Conservation (phyloP, 2,888 invertebrate genomes). For the Rutpela maculata region DNA sequence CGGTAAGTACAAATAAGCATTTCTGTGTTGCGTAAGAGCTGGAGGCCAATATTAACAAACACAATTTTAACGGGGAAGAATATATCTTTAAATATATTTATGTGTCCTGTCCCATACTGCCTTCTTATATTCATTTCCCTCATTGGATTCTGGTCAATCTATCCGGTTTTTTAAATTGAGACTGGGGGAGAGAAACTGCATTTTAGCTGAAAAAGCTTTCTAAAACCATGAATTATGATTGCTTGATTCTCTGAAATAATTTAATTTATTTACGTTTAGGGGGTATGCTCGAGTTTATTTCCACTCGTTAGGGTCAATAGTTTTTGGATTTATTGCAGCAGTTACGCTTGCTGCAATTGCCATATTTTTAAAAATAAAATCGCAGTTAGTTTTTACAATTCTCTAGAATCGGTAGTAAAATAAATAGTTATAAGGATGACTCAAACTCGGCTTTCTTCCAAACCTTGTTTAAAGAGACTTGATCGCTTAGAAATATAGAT, state of each 20-base stretch:
- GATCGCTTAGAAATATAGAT: too few species aligned
- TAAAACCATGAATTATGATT: slow-evolving; percentile 60
- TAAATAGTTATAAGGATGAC: neutral
- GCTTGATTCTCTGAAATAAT: slow-evolving; percentile 58
- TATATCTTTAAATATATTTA: slow-evolving; percentile 53
- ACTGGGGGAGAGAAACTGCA: slow-evolving; percentile 51
- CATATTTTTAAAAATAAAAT: slow-evolving; percentile 40
- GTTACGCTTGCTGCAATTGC: slow-evolving; percentile 38
- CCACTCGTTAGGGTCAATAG: slow-evolving; percentile 52
- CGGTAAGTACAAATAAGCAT: too few species aligned
- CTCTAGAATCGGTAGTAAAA: neutral
- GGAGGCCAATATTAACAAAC: slow-evolving; percentile 57
- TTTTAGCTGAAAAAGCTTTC: slow-evolving; percentile 56
- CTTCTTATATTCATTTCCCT: slow-evolving; percentile 45
- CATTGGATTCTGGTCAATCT: slow-evolving; percentile 44
- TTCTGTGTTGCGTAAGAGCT: neutral
- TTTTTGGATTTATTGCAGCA: slow-evolving; percentile 52
- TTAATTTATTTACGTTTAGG: slow-evolving; percentile 54
- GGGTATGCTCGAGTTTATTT: slow-evolving; percentile 40
- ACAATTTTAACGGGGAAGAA: slow-evolving; percentile 47
- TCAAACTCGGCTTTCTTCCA: too few species aligned
- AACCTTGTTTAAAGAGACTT: too few species aligned
- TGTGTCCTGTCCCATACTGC: slow-evolving; percentile 38
- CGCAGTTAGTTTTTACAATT: neutral
- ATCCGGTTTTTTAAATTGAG: slow-evolving; percentile 57